Evolutionary conservation across 2,888 invertebrate genomes (phyloP), one percentile per base, ranked within the genome.

Genomic region (Elysia crispata): DNA sequence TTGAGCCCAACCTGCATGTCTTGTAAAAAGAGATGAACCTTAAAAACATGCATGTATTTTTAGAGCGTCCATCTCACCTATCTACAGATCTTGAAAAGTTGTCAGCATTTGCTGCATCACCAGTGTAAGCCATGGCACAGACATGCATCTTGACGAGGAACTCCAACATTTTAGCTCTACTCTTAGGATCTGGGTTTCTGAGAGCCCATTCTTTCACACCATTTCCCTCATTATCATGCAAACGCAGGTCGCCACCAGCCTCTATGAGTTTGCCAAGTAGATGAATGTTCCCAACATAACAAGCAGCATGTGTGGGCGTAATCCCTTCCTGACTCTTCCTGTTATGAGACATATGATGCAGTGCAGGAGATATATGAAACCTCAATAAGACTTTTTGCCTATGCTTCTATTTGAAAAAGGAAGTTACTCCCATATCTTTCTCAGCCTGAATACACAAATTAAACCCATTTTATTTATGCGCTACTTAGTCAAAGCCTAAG

Each of bases 241-340:
- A 86, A 30, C 92, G 85, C 28, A 93, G 87, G 83, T 93, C 93
- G 15, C 93, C 93, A 33, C 93, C 93, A 49, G 90, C 89, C 78
- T 90, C 89, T 6, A 93, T 85, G 57, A 93, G 86, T 31, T 88
- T 84, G 25, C 89, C 87, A 23, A 93, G 80, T 41, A 91, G 86
- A 67, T 88, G 86, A 41, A 90, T 79, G 82, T 91, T 90, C 1
- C 92, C 92, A 64, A 86, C 84, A 82, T 88, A 92, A 80, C 91
- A 90, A 11, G 92, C 92, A 49, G 89, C 92, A 86, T 93, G 93
- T 15, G 92, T 88, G 25, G 93, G 91, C 0, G 93, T 93, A 81
- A 89, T 87, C 1, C 92, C 92, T 80, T 87, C 87, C 25, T 89
- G 86, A 81, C 91, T 91, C 81, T 91, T 89, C 64, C 91, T 90